Evolutionary conservation across 2,113 vertebrate genomes (phyloP), one percentile per base, ranked within the genome.

Genomic region (Syngnathus scovelli): DNA sequence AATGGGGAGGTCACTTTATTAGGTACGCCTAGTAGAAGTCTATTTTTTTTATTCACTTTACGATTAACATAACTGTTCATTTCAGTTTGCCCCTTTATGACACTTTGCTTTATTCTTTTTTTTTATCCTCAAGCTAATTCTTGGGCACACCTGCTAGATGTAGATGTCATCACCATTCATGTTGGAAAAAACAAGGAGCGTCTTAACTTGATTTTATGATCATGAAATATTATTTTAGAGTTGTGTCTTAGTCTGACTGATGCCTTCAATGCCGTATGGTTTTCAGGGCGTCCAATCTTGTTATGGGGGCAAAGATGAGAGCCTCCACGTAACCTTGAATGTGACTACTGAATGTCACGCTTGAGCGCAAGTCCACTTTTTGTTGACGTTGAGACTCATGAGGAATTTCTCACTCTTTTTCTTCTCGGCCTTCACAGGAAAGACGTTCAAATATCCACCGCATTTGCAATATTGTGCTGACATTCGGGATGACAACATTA

Each of bases 361-460:
- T 41, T n/a, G 18, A 61, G 74, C 83, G 85, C 51, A 18, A 82
- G 46, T 54, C 33, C 2, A 6, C 52, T 37, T 69, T 68, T 21
- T 88, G 85, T 89, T 89, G 82, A 89, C 75, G 81, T 76, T 86
- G 70, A 82, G 76, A 81, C 61, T 62, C 80, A 81, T 89, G 88
- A 86, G 88, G 85, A 88, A 89, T 89, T 84, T 81, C 66, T 27
- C 60, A 19, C 38, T 49, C 27, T 44, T 36, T 62, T 61, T 71
- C 44, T 69, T 27, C 51, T 56, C 58, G 4, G 19, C 37, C 65
- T 46, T 56, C 51, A 68, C 36, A 18, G 60, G 39, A 62, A n/a
- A 43, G 38, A 6, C 38, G n/a, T 43, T 39, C 60, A 41, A n/a
- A 43, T 21, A 23, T 41, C 37, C 4, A 21, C 4, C 13, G 19